Base-by-base conservation (phyloP, 2,888 invertebrate genomes). In the Eurois occulta region DNA sequence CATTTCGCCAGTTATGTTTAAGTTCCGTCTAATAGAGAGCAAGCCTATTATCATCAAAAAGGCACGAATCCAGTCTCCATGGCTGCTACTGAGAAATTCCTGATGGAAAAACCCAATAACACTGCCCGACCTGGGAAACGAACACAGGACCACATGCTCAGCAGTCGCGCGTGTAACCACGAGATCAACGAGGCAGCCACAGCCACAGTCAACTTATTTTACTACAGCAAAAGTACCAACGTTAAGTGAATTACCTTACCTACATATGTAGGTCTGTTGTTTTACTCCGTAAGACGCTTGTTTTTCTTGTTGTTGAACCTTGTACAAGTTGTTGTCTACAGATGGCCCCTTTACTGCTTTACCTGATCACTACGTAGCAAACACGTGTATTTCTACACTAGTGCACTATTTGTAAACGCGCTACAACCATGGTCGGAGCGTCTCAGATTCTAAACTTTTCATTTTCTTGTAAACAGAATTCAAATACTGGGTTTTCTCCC, bases 241-340 rank as follows among this genome's bases (percentile, higher is more conserved):
- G 75, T 48, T 41, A 65, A 65, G 55, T 65, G 48, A 55, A 80
- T 71, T 55, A 80, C 38, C 35, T 43, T 62, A 24, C 62, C 35
- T 38, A 62, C 11, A n/a, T 7, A 24, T 43, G 11, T 16, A 1
- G 24, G 41, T 24, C 1, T 46, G 21, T 32, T 60, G 46, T 48
- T 48, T 10, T 55, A 10, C 16, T 65, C 21, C 11, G 24, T 38
- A 55, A 58, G 13, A 41, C 3, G 11, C 21, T 41, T 28, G 24
- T 28, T 32, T 32, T 65, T n/a, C 24, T 64, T 64, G n/a, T 64
- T 18, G n/a, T 64, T 46, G 18, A 52, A 64, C 21, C 38, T 32
- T 52, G 21, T 46, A 55, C 21, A 41, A 80, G 16, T n/a, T 41
- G 1, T 38, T 32, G 32, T 48, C 18, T 32, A 35, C 78, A 80